Evolutionary conservation across 1,140 invertebrate genomes (phyloP).

Genomic region (Hypothenemus hampei): DNA sequence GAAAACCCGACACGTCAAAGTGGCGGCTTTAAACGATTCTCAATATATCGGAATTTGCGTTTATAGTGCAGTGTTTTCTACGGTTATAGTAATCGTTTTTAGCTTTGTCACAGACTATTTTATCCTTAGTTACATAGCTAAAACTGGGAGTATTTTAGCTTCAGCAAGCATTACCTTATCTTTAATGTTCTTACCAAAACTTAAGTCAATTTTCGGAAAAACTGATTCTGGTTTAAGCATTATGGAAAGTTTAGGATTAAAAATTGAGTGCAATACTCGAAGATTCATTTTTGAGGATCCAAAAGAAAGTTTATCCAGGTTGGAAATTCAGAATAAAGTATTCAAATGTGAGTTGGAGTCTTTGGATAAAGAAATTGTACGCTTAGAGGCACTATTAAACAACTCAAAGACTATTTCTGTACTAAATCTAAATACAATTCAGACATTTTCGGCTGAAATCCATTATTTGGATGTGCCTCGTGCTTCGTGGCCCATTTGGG

Average conservation of each 20-base stretch:
- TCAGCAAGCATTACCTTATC: conserved; percentile 83
- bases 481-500: conserved; percentile 44
- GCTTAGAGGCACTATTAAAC: conserved; percentile 54
- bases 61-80: conserved; percentile 86
- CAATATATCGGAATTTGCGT: conserved; percentile 94
- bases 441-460: conserved; percentile 10
- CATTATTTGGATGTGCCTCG: conserved; percentile 5
- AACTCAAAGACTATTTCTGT: neutral
- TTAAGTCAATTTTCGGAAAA: conserved; percentile 52
- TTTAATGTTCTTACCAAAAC: conserved; percentile 82
- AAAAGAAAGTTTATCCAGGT: conserved; percentile 75
- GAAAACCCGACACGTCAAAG: conserved; percentile 95
- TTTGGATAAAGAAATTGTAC: conserved; percentile 72
- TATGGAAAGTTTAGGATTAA: conserved; percentile 80
- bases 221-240: conserved; percentile 65
- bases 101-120: conserved; percentile 80
- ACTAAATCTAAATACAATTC: neutral
- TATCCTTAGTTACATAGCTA: conserved; percentile 77
- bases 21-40: conserved; percentile 95
- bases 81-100: conserved; percentile 76
- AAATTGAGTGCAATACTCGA: conserved; percentile 82
- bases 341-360: conserved; percentile 78
- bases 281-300: conserved; percentile 66
- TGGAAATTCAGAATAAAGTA: conserved; percentile 86
- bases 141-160: conserved; percentile 74